phyloP scores from a whole-genome alignment of 2,888 invertebrate species.

The Linyphia triangularis region DNA sequence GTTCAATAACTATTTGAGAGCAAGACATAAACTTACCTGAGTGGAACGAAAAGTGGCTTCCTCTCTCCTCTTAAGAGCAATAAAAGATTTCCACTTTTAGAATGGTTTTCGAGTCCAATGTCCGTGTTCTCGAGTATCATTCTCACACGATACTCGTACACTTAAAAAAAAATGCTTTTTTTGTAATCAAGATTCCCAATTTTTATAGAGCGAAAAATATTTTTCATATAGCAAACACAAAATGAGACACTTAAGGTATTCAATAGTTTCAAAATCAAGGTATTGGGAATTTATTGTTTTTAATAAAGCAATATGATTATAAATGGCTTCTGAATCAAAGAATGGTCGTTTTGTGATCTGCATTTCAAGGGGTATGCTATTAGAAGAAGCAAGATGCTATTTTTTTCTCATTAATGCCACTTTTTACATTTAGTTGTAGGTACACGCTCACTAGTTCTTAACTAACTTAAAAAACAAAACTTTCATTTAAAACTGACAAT shows the following conservation, averaged over 20 bases:
- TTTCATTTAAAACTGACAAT: no score
- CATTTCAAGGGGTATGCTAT: no score
- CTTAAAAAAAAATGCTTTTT: constrained; percentile 6
- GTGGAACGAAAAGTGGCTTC: constrained; percentile 62
- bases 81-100: constrained; percentile 60
- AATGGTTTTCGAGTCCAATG: constrained; percentile 42
- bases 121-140: constrained; percentile 51
- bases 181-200: background rate
- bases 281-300: background rate
- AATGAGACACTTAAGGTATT: background rate
- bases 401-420: no score
- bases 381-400: no score
- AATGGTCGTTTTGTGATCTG: no score
- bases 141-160: constrained; percentile 55
- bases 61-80: constrained; percentile 49
- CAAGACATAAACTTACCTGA: constrained; percentile 29
- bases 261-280: background rate
- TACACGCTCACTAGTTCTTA: no score
- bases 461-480: no score
- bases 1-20: background rate
- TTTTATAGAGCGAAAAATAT: no score
- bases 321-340: no score
- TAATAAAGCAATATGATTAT: no score
- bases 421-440: no score
- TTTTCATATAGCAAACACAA: no score